These are phyloP conservation scores for Scomber scombrus DNA, from an alignment of 2,113 vertebrate species.

Conservation along the genomic window DNA sequence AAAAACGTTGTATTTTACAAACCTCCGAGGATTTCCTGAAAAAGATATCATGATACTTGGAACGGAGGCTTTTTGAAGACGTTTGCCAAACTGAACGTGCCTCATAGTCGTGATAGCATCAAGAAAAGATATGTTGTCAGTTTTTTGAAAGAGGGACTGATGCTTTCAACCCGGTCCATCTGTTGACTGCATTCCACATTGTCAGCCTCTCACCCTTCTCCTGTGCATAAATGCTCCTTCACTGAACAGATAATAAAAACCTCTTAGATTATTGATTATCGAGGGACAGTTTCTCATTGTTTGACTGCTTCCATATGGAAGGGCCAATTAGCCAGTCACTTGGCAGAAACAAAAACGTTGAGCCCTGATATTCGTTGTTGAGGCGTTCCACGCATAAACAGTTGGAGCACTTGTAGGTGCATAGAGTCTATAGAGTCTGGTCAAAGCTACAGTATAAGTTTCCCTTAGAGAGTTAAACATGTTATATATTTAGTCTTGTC, in stretches of 20 bases:
- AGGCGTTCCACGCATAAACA: too few relatives aligned
- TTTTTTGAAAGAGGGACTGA: not conserved
- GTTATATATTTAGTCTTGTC: too few relatives aligned
- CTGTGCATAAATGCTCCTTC: not conserved
- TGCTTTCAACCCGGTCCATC: not conserved
- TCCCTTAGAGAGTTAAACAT: too few relatives aligned
- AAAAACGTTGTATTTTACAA: constrained; percentile 10
- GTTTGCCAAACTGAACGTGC: constrained; percentile 4
- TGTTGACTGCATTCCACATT: constrained; percentile 9
- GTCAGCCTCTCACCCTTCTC: not conserved
- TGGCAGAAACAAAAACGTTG: not conserved
- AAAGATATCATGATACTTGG: not conserved
- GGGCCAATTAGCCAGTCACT: not conserved
- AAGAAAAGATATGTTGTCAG: not conserved
- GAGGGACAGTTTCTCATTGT: not conserved
- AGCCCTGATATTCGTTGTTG: too few relatives aligned
- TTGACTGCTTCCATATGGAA: not conserved
- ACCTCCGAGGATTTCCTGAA: not conserved
- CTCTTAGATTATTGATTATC: not conserved
- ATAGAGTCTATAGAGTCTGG: too few relatives aligned
- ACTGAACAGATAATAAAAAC: not conserved
- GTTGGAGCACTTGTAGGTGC: not conserved
- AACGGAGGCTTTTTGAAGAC: constrained; percentile 14
- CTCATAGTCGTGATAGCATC: not conserved
- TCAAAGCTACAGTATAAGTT: too few relatives aligned